Percentiles rank a stretch among this genome's conserved stretches.
Conservation (phyloP, 2,113 vertebrate species). For the Actinemys pallida region DNA sequence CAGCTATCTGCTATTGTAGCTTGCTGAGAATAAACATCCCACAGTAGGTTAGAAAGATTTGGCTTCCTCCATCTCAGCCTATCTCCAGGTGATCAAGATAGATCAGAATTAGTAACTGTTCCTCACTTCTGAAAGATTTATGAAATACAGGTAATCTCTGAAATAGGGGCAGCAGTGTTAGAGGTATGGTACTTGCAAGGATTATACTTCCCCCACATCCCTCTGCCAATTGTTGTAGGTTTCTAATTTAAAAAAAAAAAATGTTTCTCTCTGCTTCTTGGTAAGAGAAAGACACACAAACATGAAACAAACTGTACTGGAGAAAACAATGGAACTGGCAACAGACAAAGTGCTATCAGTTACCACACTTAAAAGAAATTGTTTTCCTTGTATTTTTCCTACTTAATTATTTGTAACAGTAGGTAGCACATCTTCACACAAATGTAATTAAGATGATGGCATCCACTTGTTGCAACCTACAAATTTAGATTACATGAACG, state of each 20-base stretch:
- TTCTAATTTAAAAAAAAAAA: not conserved
- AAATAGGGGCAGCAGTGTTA: not conserved
- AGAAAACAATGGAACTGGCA: not conserved
- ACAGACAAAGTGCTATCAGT: not conserved
- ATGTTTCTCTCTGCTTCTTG: not conserved
- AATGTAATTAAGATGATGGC: too few relatives aligned
- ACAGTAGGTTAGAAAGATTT: not conserved
- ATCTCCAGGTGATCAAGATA: too few relatives aligned
- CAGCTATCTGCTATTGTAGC: not conserved
- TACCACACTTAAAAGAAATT: too few relatives aligned
- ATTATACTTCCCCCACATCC: accelerated
- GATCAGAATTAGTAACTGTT: too few relatives aligned
- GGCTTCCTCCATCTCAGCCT: too few relatives aligned
- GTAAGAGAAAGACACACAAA: not conserved
- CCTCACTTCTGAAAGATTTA: too few relatives aligned
- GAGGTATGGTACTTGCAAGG: not conserved
- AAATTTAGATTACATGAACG: too few relatives aligned
- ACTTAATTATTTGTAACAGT: too few relatives aligned
- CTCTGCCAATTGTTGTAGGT: not conserved
- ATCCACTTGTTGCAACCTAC: too few relatives aligned
- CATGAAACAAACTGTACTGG: not conserved
- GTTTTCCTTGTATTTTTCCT: too few relatives aligned
- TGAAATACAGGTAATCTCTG: too few relatives aligned
- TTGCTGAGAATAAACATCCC: not conserved
- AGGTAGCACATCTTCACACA: too few relatives aligned